Conservation (phyloP, 1,140 invertebrate genomes). For the Drosophila pseudoananassae region DNA sequence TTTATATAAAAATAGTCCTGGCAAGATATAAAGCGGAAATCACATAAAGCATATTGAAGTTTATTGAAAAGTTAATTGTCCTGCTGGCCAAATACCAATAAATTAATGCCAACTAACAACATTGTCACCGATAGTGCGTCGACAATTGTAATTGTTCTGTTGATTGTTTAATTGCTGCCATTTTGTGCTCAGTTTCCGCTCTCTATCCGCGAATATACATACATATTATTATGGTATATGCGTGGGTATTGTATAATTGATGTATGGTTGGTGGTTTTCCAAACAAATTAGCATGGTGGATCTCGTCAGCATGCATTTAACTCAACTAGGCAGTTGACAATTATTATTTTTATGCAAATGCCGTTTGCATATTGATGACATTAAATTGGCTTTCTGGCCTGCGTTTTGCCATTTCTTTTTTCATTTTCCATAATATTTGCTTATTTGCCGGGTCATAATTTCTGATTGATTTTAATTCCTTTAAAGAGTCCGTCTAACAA, state of each 20-base stretch:
- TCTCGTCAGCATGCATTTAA: conserved; percentile 71
- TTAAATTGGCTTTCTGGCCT: conserved; percentile 58
- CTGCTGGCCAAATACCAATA: conserved; percentile 48
- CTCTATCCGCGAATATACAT: conserved; percentile 16
- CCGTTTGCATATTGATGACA: conserved; percentile 37
- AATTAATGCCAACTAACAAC: conserved; percentile 74
- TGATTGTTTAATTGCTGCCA: conserved; percentile 81
- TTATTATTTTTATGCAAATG: conserved; percentile 36
- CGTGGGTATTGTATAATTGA: not conserved
- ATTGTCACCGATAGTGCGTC: conserved; percentile 60
- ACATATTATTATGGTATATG: not conserved
- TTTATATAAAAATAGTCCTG: too few relatives aligned
- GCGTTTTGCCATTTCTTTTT: conserved; percentile 46
- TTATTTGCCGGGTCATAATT: conserved; percentile 44
- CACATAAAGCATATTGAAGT: conserved; percentile 7
- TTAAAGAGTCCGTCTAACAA: conserved; percentile 4
- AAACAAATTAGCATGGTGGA: conserved; percentile 59
- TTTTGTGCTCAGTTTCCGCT: conserved; percentile 68
- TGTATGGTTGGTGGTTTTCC: conserved; percentile 3
- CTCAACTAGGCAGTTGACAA: conserved; percentile 44
- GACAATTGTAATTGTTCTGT: conserved; percentile 70
- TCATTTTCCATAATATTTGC: conserved; percentile 46
- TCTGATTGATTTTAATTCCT: conserved; percentile 31
- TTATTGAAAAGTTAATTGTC: conserved; percentile 71
- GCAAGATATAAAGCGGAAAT: too few relatives aligned